These are phyloP conservation scores for Bolinopsis microptera DNA, from an alignment of 37 sponge, comb jelly and placozoan species.

Conservation along the genomic window DNA sequence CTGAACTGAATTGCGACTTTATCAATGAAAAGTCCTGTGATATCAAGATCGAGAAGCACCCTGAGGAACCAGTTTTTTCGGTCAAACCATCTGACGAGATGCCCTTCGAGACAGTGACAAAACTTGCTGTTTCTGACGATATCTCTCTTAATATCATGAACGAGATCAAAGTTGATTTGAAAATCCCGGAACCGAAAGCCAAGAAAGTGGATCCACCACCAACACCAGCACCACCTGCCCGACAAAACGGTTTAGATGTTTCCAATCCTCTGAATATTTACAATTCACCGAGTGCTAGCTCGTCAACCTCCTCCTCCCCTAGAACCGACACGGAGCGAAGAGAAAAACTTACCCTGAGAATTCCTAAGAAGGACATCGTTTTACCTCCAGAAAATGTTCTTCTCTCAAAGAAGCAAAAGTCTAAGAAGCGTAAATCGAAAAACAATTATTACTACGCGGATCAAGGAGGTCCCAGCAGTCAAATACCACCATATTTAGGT, in stretches of 20 bases:
- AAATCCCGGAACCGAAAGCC: neutral
- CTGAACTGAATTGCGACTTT: conserved; percentile 30
- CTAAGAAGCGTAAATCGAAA: conserved; percentile 37
- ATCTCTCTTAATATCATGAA: conserved; percentile 38
- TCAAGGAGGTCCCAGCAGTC: neutral
- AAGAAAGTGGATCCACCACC: neutral
- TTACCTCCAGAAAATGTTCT: neutral
- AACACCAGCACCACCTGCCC: neutral
- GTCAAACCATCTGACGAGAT: neutral
- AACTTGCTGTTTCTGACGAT: conserved; percentile 33
- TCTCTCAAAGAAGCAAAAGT: neutral
- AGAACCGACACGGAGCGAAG: neutral
- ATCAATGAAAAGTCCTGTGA: conserved; percentile 9
- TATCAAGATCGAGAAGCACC: neutral
- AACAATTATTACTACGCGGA: neutral
- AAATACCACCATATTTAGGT: neutral
- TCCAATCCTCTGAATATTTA: neutral
- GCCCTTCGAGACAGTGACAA: neutral
- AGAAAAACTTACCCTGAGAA: neutral
- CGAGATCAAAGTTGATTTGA: conserved; percentile 3
- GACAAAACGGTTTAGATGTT: neutral
- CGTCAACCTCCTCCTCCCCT: neutral
- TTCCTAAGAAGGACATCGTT: neutral
- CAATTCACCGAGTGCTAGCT: conserved; percentile 18
- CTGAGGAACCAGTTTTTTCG: neutral